A percentile compares a stretch with the other conserved stretches of the same genome.
Conservation (phyloP, 2,113 vertebrate genomes). For the Illadopsis cleaveri region DNA sequence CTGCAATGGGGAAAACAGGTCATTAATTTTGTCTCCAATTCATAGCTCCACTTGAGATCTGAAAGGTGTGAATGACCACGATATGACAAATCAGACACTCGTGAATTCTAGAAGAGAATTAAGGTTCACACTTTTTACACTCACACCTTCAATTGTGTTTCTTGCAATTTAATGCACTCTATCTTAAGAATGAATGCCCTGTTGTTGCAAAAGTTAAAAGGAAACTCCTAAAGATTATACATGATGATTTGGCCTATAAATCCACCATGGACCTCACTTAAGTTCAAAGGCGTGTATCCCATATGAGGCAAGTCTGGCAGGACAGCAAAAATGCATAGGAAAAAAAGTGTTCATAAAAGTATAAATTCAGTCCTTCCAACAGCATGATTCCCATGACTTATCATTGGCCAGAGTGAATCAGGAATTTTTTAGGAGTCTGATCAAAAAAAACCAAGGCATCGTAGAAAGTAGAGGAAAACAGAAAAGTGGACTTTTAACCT, state of each 20-base stretch:
- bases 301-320: background rate
- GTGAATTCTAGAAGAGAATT: background rate
- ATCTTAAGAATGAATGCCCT: background rate
- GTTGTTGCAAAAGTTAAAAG: background rate
- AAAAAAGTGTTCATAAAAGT: background rate
- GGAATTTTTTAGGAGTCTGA: background rate
- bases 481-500: background rate
- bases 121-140: background rate
- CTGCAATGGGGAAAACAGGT: slow-evolving; percentile 55
- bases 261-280: background rate
- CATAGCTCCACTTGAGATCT: background rate
- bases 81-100: background rate
- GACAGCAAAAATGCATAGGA: background rate
- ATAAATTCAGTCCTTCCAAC: background rate
- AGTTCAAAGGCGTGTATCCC: slow-evolving; percentile 16
- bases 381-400: background rate
- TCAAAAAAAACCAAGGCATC: background rate
- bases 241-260: background rate
- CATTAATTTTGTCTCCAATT: background rate
- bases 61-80: background rate
- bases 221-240: background rate
- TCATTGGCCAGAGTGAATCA: background rate
- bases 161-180: background rate
- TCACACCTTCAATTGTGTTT: background rate
- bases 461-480: background rate